Evolutionary conservation across 2,888 invertebrate species (phyloP), one percentile per base, ranked within the genome.

Genomic region (Mactromeris polynyma): DNA sequence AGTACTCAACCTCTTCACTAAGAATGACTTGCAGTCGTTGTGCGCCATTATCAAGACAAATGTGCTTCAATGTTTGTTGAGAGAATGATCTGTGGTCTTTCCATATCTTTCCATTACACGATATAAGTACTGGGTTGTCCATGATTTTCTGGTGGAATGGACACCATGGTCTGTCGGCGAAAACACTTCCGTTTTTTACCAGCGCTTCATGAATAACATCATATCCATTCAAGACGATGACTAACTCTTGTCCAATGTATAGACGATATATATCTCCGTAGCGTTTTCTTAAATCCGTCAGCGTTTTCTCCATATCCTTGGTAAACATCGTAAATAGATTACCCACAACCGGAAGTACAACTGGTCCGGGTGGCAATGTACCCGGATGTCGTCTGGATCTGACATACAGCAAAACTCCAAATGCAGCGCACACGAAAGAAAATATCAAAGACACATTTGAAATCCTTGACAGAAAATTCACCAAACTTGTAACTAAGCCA

Each of bases 221-320:
- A 38, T 83, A 86, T 21, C 89, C 89, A 31, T 83, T 83, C 19
- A 89, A n/a, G 38, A 83, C 51, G 19, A 89, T 86, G 0, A 77
- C 58, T 26, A 89, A 26, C 38, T 86, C 81, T 14, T 83, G 33
- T 36, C 86, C 86, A 21, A 89, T 83, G 38, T 86, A 89, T 21
- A 89, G 40, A 42, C 83, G 79, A 77, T 40, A 86, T 31, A 89
- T 38, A 54, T 86, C 83, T 0, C 86, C 89, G 58, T 86, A 89
- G 4, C 54, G 33, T 33, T 86, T 46, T 3, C 86, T 79, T 17
- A 89, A 51, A 26, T 36, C 64, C 2, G 38, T 19, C 36, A 86
- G n/a, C 19, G 54, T 36, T 19, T 51, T 33, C 17, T 73, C 6
- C 26, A 77, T 38, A 21, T 83, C 79, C 42, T 38, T 31, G 14